Base-by-base conservation (phyloP, 2,797 vertebrate genomes). In the Anas bahamensis region DNA sequence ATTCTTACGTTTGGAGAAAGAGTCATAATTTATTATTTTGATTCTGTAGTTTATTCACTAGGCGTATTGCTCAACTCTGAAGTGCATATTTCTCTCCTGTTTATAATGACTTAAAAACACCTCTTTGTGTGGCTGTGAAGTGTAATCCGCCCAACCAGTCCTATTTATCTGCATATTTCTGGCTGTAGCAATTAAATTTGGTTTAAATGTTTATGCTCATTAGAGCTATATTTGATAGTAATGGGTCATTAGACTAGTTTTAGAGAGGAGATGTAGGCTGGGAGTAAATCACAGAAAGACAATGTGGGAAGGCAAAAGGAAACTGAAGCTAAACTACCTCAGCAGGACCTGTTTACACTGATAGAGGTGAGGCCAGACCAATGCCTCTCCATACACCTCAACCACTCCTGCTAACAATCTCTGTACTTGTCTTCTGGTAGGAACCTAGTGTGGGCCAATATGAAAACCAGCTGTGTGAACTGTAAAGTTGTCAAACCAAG, bases 11-110 rank as follows among this genome's bases (percentile, higher is more conserved):
- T 88, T 78, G 35, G 29, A 92, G 57, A 78, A 78, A 42, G 42
- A 89, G n/a, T 74, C 21, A 31, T 46, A 55, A 55, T 69, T 92
- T 78, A 59, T 87, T 93, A 59, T 88, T 95, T 86, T 90, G 42
- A 78, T 81, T 79, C 39, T 88, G 55, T 63, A 87, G 70, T 78
- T 92, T 91, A 88, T 92, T 89, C 61, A 71, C 23, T 56, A n/a
- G 13, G 37, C 46, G 4, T 66, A 59, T 86, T 92, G 42, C 87
- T 92, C 26, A 85, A 42, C 53, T 65, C 72, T 63, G 66, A 89
- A 84, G 33, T 55, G 63, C 22, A 22, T 33, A 64, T 85, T 92
- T 94, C 82, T 28, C 48, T 90, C 53, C 41, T 61, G 6, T 37
- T 85, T 83, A 24, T 89, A 59, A 80, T 74, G 21, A 85, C 63